Evolutionary conservation across 1,140 invertebrate genomes (phyloP), one percentile per base, ranked within the genome.

Genomic region (Arion vulgaris): DNA sequence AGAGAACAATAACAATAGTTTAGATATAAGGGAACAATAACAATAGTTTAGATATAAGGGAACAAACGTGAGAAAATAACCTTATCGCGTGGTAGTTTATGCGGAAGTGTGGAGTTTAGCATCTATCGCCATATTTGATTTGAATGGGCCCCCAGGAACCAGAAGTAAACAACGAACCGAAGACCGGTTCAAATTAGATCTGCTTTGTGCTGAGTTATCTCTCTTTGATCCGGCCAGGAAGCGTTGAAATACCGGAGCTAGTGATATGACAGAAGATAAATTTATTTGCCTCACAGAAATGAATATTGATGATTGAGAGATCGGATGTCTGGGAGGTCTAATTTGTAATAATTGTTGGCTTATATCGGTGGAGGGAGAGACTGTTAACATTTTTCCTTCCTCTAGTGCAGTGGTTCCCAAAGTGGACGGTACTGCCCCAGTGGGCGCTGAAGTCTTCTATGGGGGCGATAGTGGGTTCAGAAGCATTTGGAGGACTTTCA

Each of bases 301-400:
- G 71, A 73, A 45, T 73, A n/a, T 39, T 73, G 26, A 73, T 39
- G 71, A 39, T 73, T 28, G 71, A 73, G 11, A 39, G 38, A 39
- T 1, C 19, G 71, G 71, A 39, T 41, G 71, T 41, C 19, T 39
- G 71, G 2, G 0, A 41, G 34, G 19, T 7, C 36, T 7, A 73
- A 41, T 26, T 45, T 73, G 71, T 36, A 39, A 73, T 73, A 41
- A 45, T 73, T 32, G 32, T 39, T 39, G 41, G 11, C 13, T 73
- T 73, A 41, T 73, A 73, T 23, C 0, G 4, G 26, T 72, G 62
- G 32, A 28, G 19, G 28, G 7, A 34, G 62, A 32, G 19, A 66
- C 28, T 32, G 53, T 49, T 9, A 49, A 49, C 19, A 49, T 49
- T 49, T 49, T 11, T 9, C 19, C 45, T 19, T 49, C n/a, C n/a